These are phyloP conservation scores for Drosophila sp. DNA, from an alignment of 1,140 invertebrate species.

Conservation along the genomic window DNA sequence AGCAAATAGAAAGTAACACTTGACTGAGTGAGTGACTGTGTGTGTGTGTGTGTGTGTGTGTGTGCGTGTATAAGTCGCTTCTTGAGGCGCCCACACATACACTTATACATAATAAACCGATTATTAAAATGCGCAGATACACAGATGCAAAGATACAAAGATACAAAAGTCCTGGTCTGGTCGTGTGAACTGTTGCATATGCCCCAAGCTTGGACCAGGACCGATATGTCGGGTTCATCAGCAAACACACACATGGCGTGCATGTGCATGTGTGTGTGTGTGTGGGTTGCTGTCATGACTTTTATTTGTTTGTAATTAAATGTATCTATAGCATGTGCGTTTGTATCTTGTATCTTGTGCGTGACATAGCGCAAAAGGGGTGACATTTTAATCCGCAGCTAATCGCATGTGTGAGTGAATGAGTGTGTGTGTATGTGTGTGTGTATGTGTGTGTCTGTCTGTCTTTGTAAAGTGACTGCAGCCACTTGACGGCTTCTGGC, in stretches of 20 bases:
- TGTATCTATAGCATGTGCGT: conserved; percentile 64
- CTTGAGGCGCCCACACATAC: conserved; percentile 38
- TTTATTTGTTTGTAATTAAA: conserved; percentile 84
- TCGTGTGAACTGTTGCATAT: conserved; percentile 80
- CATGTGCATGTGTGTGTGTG: conserved; percentile 26
- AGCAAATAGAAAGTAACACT: conserved; percentile 49
- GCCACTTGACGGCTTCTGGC: conserved; percentile 58
- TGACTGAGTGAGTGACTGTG: conserved; percentile 15
- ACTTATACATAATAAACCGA: conserved; percentile 68
- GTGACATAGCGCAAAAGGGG: conserved; percentile 73
- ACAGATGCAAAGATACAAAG: conserved; percentile 48
- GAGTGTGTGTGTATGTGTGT: conserved; percentile 11
- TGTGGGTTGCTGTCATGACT: conserved; percentile 74
- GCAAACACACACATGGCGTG: conserved; percentile 15
- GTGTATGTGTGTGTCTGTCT: conserved; percentile 36
- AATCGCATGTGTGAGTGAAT: conserved; percentile 79
- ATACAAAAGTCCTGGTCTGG: conserved; percentile 49
- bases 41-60: conserved; percentile 6
- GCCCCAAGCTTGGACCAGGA: conserved; percentile 47
- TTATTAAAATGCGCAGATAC: conserved; percentile 66
- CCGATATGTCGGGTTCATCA: conserved; percentile 19
- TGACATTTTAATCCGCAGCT: conserved; percentile 84
- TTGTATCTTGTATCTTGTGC: conserved; percentile 52
- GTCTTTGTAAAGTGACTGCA: conserved; percentile 69
- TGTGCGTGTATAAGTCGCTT: conserved; percentile 33